Evolutionary conservation across 2,797 vertebrate genomes (phyloP).

Genomic region (Erethizon dorsatum): DNA sequence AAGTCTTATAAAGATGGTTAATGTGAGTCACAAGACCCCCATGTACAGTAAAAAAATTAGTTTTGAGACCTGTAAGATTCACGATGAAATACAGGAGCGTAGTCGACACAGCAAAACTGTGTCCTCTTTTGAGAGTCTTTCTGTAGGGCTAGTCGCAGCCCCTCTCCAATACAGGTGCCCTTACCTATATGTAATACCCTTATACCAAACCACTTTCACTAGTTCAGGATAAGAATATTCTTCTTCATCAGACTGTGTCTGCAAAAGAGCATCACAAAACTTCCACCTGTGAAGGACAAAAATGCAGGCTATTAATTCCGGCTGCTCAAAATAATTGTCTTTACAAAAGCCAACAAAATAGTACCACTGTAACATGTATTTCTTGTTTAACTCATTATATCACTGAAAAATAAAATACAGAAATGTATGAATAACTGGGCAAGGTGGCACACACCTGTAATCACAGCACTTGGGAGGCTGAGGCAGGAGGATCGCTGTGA

Average conservation of each 20-base stretch:
- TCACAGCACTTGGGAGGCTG: background rate
- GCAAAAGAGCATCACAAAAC: slow-evolving; percentile 87
- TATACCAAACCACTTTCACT: slow-evolving; percentile 93
- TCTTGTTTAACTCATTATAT: slow-evolving; percentile 7
- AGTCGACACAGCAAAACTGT: background rate
- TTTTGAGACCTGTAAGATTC: slow-evolving; percentile 13
- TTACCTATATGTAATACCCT: slow-evolving; percentile 94
- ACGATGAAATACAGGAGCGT: background rate
- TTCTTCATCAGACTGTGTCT: slow-evolving; percentile 79
- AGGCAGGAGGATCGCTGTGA: background rate
- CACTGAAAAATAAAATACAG: slow-evolving; percentile 8
- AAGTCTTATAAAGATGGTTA: slow-evolving; percentile 24
- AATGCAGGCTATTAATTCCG: slow-evolving; percentile 36
- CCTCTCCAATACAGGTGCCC: background rate
- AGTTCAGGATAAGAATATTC: slow-evolving; percentile 88
- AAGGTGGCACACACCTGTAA: background rate
- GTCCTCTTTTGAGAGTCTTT: background rate
- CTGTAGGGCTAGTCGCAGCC: background rate
- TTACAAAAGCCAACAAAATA: slow-evolving; percentile 56
- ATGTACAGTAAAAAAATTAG: background rate
- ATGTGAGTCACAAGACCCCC: background rate
- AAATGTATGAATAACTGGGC: background rate
- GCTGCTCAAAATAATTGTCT: slow-evolving; percentile 6
- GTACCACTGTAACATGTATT: background rate
- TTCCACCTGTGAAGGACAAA: slow-evolving; percentile 91